Base-by-base conservation (phyloP, 2,113 vertebrate genomes). In the Haemorhous mexicanus region DNA sequence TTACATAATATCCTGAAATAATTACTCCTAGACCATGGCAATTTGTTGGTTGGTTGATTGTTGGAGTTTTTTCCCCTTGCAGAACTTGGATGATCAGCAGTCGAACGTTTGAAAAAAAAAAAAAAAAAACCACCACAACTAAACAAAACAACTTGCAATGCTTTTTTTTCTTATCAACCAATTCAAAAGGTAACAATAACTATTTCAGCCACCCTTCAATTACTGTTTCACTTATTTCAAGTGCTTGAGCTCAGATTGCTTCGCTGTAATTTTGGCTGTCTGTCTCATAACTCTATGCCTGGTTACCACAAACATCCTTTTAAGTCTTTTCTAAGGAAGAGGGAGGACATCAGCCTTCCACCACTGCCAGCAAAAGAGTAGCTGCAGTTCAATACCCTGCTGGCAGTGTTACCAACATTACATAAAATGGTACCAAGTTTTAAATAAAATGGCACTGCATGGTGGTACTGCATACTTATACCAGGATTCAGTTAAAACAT, bases 91-190 rank as follows among this genome's bases (percentile, higher is more conserved):
- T 28, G 33, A 78, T 39, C 59, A 70, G 10, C 32, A 76, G 20
- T 16, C 8, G 37, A 83, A 43, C 37, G 11, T 10, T 11, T 23
- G 74, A 46, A 39, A 74, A 28, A 77, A 69, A 47, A 2, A 80
- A 16, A 26, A 16, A 13, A 18, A 0, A 37, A 53, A 2, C 3
- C 5, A 28, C 16, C 24, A 26, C 43, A 52, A 37, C 44, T 17
- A 35, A 44, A 86, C 27, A 18, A 35, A 59, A 67, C 7, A 28
- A 13, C 18, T 35, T 41, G 8, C 5, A 47, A 21, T 2, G 4
- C 4, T 12, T 66, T 74, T 74, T 75, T 64, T 68, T 35, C 26
- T 74, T 39, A 82, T 6, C 17, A n/a, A 59, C 6, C 55, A 73
- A 35, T 61, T 78, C 56, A 55, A 56, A 81, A 66, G 33, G 32